Evolutionary conservation across 2,113 vertebrate genomes (phyloP).

Genomic region (Mesocricetus auratus): DNA sequence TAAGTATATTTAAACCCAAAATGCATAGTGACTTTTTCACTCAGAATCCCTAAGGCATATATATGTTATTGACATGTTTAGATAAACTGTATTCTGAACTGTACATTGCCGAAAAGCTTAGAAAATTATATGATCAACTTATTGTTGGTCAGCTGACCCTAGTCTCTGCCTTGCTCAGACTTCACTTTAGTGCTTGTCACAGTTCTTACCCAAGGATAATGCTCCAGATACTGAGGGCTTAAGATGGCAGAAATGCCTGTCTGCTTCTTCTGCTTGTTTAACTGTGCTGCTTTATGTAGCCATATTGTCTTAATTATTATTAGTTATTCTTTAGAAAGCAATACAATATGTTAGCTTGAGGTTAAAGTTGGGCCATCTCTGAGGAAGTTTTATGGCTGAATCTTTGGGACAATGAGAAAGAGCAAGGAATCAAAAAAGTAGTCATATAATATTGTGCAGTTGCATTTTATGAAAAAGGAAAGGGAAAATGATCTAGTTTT

Average conservation of each 20-base stretch:
- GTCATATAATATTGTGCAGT: neutral
- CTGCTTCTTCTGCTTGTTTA: neutral
- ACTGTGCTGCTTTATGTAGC: neutral
- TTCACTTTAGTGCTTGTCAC: neutral
- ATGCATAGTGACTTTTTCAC: conserved; percentile 36
- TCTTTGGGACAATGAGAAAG: neutral
- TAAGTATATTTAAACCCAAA: conserved; percentile 77
- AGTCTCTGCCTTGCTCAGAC: neutral
- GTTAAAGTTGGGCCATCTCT: conserved; percentile 29
- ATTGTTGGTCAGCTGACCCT: conserved; percentile 23
- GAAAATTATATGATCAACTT: neutral
- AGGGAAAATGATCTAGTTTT: neutral
- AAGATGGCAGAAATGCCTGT: neutral
- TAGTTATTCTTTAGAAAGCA: conserved; percentile 33
- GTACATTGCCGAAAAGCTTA: conserved; percentile 1
- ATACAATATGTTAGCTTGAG: neutral
- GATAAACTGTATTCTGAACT: conserved; percentile 13
- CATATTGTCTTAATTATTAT: conserved; percentile 22
- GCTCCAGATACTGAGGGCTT: neutral
- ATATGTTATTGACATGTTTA: neutral
- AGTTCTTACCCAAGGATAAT: neutral
- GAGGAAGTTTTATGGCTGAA: conserved; percentile 12
- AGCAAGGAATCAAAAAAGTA: neutral
- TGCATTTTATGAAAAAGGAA: conserved; percentile 39
- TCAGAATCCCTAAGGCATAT: neutral